Evolutionary conservation across 2,113 vertebrate genomes (phyloP).

Genomic region (Electrona antarctica): DNA sequence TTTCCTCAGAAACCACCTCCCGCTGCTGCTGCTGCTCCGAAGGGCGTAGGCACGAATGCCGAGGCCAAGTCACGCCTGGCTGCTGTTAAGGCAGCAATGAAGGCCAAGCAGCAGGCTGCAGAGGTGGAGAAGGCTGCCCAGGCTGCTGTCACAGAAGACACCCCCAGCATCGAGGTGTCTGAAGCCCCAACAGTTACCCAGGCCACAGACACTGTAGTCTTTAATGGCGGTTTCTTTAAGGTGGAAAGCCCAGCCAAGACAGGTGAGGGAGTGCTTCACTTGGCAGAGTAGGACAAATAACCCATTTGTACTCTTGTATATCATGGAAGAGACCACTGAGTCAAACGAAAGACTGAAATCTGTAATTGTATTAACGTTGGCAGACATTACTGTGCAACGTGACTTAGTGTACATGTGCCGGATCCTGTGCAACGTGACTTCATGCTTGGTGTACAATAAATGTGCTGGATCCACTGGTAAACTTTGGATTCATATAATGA

Average conservation of each 20-base stretch:
- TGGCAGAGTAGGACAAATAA: neutral
- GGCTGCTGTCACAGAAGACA: conserved; percentile 3
- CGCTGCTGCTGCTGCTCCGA: conserved; percentile 50
- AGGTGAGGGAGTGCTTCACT: conserved; percentile 70
- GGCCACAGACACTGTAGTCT: conserved; percentile 68
- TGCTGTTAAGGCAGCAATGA: conserved; percentile 88
- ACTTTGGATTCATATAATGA: too few species aligned
- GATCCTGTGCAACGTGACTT: neutral
- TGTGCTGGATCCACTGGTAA: too few species aligned
- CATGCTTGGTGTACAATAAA: too few species aligned
- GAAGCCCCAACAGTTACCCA: neutral
- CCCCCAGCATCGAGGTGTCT: neutral
- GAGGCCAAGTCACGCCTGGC: conserved; percentile 86
- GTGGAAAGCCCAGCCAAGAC: conserved; percentile 89
- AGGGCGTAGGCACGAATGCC: conserved; percentile 61
- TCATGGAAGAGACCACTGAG: neutral
- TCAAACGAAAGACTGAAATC: neutral
- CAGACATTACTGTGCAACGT: neutral
- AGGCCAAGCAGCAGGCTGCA: conserved; percentile 67
- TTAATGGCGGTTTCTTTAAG: conserved; percentile 89
- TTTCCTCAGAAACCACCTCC: conserved; percentile 79
- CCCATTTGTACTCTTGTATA: neutral
- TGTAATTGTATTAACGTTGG: neutral
- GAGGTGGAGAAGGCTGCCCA: conserved; percentile 56
- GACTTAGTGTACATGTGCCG: too few species aligned